Evolutionary conservation across 2,797 vertebrate genomes (phyloP), one percentile per base, ranked within the genome.

Genomic region (Smutsia temminckii): DNA sequence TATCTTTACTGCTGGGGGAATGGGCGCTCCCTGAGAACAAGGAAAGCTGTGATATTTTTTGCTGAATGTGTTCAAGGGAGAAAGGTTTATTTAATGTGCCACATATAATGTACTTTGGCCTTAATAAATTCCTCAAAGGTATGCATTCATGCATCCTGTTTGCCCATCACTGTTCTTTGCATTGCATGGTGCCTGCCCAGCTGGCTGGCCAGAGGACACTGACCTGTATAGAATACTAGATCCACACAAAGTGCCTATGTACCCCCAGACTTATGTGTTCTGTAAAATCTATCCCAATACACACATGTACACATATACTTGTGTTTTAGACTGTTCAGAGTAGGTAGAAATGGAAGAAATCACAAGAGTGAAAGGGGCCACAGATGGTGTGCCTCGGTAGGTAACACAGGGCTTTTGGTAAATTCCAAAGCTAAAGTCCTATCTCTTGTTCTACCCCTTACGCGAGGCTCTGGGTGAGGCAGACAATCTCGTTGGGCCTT

Each of bases 281-380:
- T 29, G 13, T 68, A 77, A 69, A 49, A 49, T 37, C 59, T 66
- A 27, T 37, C 49, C 53, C 40, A 17, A n/a, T 21, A 55, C 29
- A 27, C n/a, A 1, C 23, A 27, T 3, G 8, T 29, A 0, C 23
- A 29, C 6, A 11, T 42, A 42, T 8, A 34, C 3, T 8, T 53
- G 32, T 34, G 61, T 63, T 89, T 49, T 59, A 34, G 71, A 25
- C 46, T 75, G 23, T 80, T 97, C 42, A 29, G 21, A 71, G 27
- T 69, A 68, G 53, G 29, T 46, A 5, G 55, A 46, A 16, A 37
- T 29, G 32, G 77, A 81, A 75, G 64, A 81, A 55, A n/a, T 53
- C 37, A 9, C n/a, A 57, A 55, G 34, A 68, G 25, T 66, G 37
- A 42, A 92, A 93, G 6, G 34, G 71, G 21, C 11, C 5, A 0